Evolutionary conservation across 1,140 invertebrate genomes (phyloP), one percentile per base, ranked within the genome.

Genomic region (Megathymus violae): DNA sequence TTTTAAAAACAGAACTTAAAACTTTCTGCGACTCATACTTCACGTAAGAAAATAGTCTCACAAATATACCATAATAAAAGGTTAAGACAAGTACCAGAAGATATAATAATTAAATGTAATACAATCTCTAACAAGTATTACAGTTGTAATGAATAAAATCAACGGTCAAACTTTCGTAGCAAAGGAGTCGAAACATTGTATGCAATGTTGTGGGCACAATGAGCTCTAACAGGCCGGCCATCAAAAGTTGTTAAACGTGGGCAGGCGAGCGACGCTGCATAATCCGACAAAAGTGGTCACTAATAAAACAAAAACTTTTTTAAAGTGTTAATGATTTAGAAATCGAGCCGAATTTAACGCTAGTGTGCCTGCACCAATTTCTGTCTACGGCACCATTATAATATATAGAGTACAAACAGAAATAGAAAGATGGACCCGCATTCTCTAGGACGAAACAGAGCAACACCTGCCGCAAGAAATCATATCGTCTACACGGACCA

Each of bases 401-500:
- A 58, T 17, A 48, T 25, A 46, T 27, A 54, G 14, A n/a, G n/a
- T n/a, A 27, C 31, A 7, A 40, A 51, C 25, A 31, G 40, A 25
- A 25, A 52, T 52, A 19, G 72, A 63, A 52, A 54, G 60, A 88
- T 90, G 82, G 88, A 89, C 15, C 63, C 82, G 4, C 79, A 85
- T 34, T 83, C 86, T 11, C 61, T 89, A 41, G 80, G 71, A 51
- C 74, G 85, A 10, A 74, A 43, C 15, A 74, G 83, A 11, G 84
- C 86, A 36, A 72, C 74, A 1, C 85, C 85, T 0, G 71, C 87
- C 9, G 79, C 81, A 2, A 82, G 90, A 41, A 92, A 91, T 54
- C 91, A 92, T 56, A 92, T 92, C 50, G 88, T 92, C 56, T 92
- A 92, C 74, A 92, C 91, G 9, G 91, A 91, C 56, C 89, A 92